Base-by-base conservation (phyloP, 2,888 invertebrate species). In the Drosophila setosimentum region DNA sequence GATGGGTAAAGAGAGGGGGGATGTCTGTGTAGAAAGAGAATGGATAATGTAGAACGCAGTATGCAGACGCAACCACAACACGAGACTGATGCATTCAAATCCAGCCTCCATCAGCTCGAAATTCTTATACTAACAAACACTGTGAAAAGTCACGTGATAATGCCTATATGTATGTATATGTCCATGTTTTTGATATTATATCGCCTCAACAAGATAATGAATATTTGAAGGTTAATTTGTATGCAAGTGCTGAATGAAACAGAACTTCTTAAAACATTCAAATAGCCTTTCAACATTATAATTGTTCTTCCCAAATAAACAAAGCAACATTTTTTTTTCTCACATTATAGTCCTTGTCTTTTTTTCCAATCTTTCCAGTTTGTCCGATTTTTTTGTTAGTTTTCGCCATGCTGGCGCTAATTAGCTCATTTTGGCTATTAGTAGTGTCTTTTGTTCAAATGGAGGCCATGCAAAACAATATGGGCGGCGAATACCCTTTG, bases 351-450 rank as follows among this genome's bases (percentile, higher is more conserved):
- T 8, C 21, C 2, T 16, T 24, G 6, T n/a, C n/a, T 65, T 62
- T 48, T 60, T 11, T 32, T 27, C 3, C 32, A 61, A 58, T 70
- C 37, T 55, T 57, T 53, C 42, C 33, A 32, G 45, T 10, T 16
- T 16, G 16, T 27, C 27, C 35, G 40, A 21, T 21, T 21, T 30
- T 29, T 37, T 37, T 61, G 21, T 45, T 24, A 30, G 53, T 58
- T 37, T 74, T 50, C 49, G 57, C 76, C 81, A 73, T 50, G 69
- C 57, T 59, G 69, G 75, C 68, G 86, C 86, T 88, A 85, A 85
- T 85, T 86, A 85, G 86, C 83, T 86, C 78, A 62, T 59, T 79
- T 79, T 70, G 68, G 58, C 58, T 78, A 68, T 80, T 77, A 72
- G 72, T 68, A 68, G 76, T 81, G 68, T 77, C 74, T 74, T 75